Base-by-base conservation (phyloP, 2,113 vertebrate genomes). In the Saguinus imperator region DNA sequence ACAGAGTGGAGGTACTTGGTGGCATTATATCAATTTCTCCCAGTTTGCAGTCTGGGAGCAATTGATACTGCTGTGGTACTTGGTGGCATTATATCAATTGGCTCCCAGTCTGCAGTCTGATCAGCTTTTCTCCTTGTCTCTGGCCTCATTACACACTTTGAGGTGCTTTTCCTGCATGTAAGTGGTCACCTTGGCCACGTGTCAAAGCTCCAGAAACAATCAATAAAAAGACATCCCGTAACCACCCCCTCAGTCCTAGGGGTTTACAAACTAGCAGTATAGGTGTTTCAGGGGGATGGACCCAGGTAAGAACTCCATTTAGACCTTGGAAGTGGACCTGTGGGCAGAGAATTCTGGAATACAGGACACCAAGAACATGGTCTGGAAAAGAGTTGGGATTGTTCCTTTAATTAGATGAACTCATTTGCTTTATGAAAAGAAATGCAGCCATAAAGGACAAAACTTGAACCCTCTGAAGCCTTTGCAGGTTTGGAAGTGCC, bases 41-140 rank as follows among this genome's bases (percentile, higher is more conserved):
- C 8, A 18, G 37, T 21, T 70, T 52, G 9, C 4, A 14, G 27
- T 25, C 50, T 66, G 25, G 37, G 37, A 40, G 37, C 37, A 40
- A 40, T 40, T 40, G 37, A 40, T 40, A 40, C 37, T 40, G 37
- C 37, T 40, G 2, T 40, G 37, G 37, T 40, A 43, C 10, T 25
- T 0, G 6, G 37, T 21, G 9, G 1, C 18, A 6, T 25, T 35
- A 48, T 10, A 16, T 20, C 9, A 37, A 6, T 5, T 8, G 61
- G 29, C 6, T 6, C 8, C 57, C 8, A 18, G 37, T 21, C 61
- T 52, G 9, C 5, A 14, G 27, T 25, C 50, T 66, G 25, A 13
- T 6, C 8, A 13, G 0, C 45, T 70, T 23, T 29, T 88, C 7
- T n/a, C 37, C 13, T 32, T 23, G 52, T 37, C 8, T 5, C 7